Base-by-base conservation (phyloP, 2,888 invertebrate species). In the Metellina segmentata region DNA sequence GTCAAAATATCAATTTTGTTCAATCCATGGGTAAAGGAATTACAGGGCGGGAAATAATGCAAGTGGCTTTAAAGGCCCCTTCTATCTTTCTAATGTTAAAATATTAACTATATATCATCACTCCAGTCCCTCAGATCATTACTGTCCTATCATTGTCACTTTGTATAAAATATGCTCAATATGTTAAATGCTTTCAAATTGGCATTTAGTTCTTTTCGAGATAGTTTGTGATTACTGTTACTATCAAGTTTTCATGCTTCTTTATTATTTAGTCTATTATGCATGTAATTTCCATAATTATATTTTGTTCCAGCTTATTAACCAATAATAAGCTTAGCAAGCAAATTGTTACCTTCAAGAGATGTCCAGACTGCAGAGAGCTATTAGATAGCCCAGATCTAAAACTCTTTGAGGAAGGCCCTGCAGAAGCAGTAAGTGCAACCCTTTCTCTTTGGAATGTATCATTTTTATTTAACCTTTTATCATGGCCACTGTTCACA, bases 371-470 rank as follows among this genome's bases (percentile, higher is more conserved):
- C 79, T 96, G 96, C 94, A 94, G 94, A 11, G 96, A 96, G 94
- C 94, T 95, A 77, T 94, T 96, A 69, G 94, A 95, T 89, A 95
- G 95, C 81, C 94, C 95, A 34, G 96, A 96, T 91, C 94, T 96
- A 16, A 94, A 94, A 69, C 91, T 96, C 74, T 97, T 97, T 94
- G 96, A 96, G 94, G 97, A 97, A n/a, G 97, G 97, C 95, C 97
- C 97, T 77, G 96, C 96, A 94, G 96, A 97, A 95, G 96, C 97
- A 82, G 96, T 95, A 93, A 93, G 94, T 93, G 34, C n/a, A 48
- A 19, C 7, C 8, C 16, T 1, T 82, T 19, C 61, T 48, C 77
- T 51, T 69, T 20, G 13, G 20, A n/a, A 77, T 34, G 78, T 16
- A 53, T 20, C 8, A 85, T 81, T 52, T 74, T 61, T 61, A 13